Evolutionary conservation across 2,888 invertebrate genomes (phyloP).

Genomic region (Tachina grossa): DNA sequence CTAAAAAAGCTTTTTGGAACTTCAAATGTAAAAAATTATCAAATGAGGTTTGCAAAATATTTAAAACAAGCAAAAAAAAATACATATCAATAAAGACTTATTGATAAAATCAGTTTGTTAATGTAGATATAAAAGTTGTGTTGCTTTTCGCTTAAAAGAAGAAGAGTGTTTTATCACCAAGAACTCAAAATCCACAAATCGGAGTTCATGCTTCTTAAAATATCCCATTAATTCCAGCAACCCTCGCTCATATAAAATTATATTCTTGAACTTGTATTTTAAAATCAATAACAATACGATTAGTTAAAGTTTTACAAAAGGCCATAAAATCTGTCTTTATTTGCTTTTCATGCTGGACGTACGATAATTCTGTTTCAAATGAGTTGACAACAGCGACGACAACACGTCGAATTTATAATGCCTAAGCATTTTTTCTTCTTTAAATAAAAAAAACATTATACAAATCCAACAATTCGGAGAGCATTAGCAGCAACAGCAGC

Average conservation of each 20-base stretch:
- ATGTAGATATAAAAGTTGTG: no score
- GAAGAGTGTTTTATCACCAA: no score
- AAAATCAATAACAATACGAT: constrained; percentile 65
- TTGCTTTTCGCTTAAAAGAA: no score
- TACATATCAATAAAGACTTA: no score
- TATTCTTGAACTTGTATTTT: constrained; percentile 43
- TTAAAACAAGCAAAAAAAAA: no score
- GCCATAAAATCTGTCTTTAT: constrained; percentile 36
- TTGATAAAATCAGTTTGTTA: no score
- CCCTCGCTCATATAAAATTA: constrained; percentile 15
- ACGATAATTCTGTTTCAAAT: constrained; percentile 80
- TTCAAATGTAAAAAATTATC: no score
- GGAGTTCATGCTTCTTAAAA: no score
- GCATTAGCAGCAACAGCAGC: constrained; percentile 9
- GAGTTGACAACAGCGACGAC: constrained; percentile 75
- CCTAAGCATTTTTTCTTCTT: constrained; percentile 38
- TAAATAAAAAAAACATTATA: constrained; percentile 22
- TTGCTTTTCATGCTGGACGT: constrained; percentile 16
- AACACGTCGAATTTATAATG: constrained; percentile 70
- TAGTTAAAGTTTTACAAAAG: constrained; percentile 64
- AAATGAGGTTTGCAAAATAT: no score
- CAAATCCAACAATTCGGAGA: constrained; percentile 41
- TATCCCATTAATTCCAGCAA: background rate
- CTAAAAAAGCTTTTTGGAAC: no score
- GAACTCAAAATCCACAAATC: no score